Conservation (phyloP, 2,888 invertebrate genomes). For the Bhutanitis thaidina region DNA sequence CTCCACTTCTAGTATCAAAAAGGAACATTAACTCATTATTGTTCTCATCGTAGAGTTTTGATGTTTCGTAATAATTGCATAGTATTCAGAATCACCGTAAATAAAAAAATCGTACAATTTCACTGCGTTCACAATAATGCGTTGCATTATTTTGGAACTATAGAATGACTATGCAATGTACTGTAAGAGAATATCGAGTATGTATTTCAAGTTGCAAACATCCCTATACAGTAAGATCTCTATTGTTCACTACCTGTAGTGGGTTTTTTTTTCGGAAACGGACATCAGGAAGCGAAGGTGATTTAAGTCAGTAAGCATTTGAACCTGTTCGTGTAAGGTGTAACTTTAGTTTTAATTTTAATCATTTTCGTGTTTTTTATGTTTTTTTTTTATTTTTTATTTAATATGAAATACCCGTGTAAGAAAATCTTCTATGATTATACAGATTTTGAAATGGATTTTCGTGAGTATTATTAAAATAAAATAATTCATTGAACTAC, state of each 20-base stretch:
- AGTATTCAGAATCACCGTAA: too few relatives aligned
- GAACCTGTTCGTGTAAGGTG: slow-evolving; percentile 71
- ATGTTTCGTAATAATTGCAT: too few relatives aligned
- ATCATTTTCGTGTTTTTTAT: slow-evolving; percentile 9
- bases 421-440: slow-evolving; percentile 48
- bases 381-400: slow-evolving; percentile 14
- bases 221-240: slow-evolving; percentile 20
- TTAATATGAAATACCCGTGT: slow-evolving; percentile 66
- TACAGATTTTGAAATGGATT: slow-evolving; percentile 46
- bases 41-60: too few relatives aligned
- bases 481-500: too few relatives aligned
- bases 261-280: slow-evolving; percentile 65
- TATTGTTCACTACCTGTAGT: slow-evolving; percentile 58
- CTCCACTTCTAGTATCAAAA: too few relatives aligned
- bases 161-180: too few relatives aligned
- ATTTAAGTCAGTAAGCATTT: slow-evolving; percentile 58
- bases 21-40: too few relatives aligned
- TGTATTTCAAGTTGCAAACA: slow-evolving; percentile 7
- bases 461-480: slow-evolving; percentile 45
- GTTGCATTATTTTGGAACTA: too few relatives aligned
- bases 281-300: slow-evolving; percentile 58
- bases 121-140: too few relatives aligned
- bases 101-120: too few relatives aligned
- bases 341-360: slow-evolving; percentile 31
- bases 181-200: neutral